Evolutionary conservation across 2,888 invertebrate species (phyloP), one percentile per base, ranked within the genome.

Genomic region (Leucophenga maculata): DNA sequence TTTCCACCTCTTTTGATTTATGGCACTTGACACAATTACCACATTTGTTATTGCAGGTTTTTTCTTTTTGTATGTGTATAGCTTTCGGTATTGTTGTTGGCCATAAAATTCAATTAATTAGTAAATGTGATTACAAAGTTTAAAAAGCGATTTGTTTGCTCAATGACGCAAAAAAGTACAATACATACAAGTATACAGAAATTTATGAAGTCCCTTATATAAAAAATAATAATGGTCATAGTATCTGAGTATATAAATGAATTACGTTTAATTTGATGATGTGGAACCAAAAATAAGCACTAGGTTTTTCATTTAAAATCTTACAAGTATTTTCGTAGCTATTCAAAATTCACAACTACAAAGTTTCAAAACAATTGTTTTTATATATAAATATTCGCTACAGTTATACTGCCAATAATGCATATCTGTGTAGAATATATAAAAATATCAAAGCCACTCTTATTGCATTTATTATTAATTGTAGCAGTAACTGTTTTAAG

Each of bases 111-210:
- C 46, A 50, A 60, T 70, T 67, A 70, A 67, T 64, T 66, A 46
- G 67, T 46, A 70, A 70, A 70, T 70, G 52, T 54, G 69, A 70
- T 69, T 66, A 69, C 62, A 70, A 67, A 70, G 59, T 67, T 64
- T 60, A 62, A 62, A 70, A 70, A 67, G 62, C 69, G 67, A 70
- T 70, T 67, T 67, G 66, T 67, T 70, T 67, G 69, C 62, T 67
- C 67, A 70, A 70, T 70, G 67, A 60, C 65, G 50, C 65, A 65
- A 50, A 69, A 69, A 32, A 32, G 32, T n/a, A 6, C 22, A 59
- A 26, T 59, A 44, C 6, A 44, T 9, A 44, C 13, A 44, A 44
- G 3, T 4, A 26, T 11, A 55, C 32, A 65, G 14, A 26, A 52
- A 52, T 1, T 13, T 26, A 57, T n/a, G 14, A 26, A 59, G 31